Conservation (phyloP, 2,113 vertebrate species). For the Felis chaus region DNA sequence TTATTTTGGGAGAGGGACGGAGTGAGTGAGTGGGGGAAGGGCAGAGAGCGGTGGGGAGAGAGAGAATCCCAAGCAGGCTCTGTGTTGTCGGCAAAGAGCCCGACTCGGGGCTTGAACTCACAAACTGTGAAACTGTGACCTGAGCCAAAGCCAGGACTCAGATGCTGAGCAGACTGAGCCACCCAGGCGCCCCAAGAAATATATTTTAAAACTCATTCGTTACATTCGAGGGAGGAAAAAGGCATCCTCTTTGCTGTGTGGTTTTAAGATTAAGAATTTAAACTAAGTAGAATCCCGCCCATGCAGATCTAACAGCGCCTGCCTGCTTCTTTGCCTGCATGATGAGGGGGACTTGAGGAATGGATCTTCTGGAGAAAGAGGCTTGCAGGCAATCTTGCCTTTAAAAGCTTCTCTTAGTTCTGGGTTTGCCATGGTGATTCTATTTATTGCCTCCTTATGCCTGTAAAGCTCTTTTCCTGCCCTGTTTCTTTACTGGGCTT, state of each 20-base stretch:
- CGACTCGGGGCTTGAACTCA: too few relatives aligned
- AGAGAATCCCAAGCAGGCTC: too few relatives aligned
- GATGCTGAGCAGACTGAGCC: too few relatives aligned
- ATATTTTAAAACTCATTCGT: not conserved
- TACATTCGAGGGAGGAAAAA: not conserved
- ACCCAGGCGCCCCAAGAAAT: not conserved
- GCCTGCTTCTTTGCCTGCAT: not conserved
- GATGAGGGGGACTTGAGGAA: not conserved
- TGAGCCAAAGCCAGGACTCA: too few relatives aligned
- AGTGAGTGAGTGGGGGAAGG: too few relatives aligned
- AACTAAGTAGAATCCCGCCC: not conserved
- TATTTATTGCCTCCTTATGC: not conserved
- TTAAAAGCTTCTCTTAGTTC: not conserved
- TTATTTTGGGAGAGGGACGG: too few relatives aligned
- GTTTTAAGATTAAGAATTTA: not conserved
- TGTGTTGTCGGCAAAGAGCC: too few relatives aligned
- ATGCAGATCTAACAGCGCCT: not conserved
- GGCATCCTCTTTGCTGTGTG: not conserved
- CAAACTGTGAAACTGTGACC: too few relatives aligned
- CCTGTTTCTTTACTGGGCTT: not conserved
- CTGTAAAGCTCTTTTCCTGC: not conserved
- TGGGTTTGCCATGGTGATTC: not conserved
- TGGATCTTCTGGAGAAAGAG: not conserved
- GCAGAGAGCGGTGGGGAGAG: too few relatives aligned
- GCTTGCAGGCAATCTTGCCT: not conserved